phyloP scores from a whole-genome alignment of 2,888 invertebrate species.

The Halocaridina rubra region DNA sequence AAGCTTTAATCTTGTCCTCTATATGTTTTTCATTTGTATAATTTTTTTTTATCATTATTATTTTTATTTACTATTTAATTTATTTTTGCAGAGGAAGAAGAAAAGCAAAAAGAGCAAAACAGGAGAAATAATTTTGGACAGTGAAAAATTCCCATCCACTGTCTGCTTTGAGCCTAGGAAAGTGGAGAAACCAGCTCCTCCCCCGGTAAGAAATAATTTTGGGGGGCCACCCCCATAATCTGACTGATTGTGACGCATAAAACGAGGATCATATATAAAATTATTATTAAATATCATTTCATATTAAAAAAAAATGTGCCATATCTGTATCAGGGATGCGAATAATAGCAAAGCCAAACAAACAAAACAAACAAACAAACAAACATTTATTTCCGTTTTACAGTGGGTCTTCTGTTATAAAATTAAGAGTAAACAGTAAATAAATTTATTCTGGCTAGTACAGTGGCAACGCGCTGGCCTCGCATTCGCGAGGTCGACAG shows the following conservation, averaged over 20 bases:
- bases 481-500: no score
- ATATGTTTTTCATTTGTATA: no score
- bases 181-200: constrained; percentile 40
- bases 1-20: no score
- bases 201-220: constrained; percentile 37
- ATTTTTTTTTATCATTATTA: neutral
- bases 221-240: no score
- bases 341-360: neutral
- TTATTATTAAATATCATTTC: neutral
- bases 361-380: no score
- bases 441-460: no score
- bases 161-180: constrained; percentile 55
- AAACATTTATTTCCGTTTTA: no score
- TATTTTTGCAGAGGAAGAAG: neutral
- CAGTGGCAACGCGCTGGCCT: no score
- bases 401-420: no score
- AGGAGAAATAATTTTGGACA: constrained; percentile 24
- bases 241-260: no score
- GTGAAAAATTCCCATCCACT: constrained; percentile 44
- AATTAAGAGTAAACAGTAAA: neutral
- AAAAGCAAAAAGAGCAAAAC: neutral
- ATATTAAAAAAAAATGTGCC: neutral
- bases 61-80: neutral
- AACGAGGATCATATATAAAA: no score
- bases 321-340: neutral